Conservation (phyloP, 2,113 vertebrate species). For the Erythrolamprus reginae region DNA sequence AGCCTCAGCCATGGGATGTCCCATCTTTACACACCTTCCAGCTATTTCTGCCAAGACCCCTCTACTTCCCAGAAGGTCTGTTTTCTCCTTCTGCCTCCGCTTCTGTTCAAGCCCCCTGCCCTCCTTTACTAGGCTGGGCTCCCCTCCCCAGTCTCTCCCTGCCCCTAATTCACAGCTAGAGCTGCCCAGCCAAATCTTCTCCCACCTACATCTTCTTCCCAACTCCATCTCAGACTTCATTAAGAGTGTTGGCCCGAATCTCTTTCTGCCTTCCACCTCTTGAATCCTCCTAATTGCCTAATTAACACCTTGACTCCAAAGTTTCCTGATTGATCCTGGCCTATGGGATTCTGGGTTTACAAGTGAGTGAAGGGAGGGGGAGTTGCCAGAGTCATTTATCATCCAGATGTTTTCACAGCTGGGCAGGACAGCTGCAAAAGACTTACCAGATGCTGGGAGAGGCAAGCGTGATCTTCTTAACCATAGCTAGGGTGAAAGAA, state of each 20-base stretch:
- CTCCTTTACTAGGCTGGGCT: not conserved
- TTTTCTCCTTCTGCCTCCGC: not conserved
- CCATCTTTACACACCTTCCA: not conserved
- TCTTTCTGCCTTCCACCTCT: slow-evolving; percentile 1
- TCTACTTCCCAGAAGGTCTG: not conserved
- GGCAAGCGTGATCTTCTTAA: not conserved
- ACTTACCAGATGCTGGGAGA: not conserved
- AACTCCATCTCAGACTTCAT: slow-evolving; percentile 20
- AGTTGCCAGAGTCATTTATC: slow-evolving; percentile 57
- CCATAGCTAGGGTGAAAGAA: not conserved
- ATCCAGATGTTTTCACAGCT: slow-evolving; percentile 63
- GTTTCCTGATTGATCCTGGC: slow-evolving; percentile 53
- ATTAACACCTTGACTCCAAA: slow-evolving; percentile 35
- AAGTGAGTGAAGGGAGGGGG: slow-evolving; percentile 42
- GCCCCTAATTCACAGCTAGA: not conserved
- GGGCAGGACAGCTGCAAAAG: slow-evolving; percentile 35
- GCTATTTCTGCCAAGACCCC: slow-evolving; percentile 6
- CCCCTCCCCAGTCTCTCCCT: slow-evolving; percentile 14
- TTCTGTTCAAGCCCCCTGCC: not conserved
- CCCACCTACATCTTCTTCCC: not conserved
- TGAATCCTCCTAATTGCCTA: slow-evolving; percentile 44
- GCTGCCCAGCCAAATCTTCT: slow-evolving; percentile 40
- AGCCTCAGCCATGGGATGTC: not conserved
- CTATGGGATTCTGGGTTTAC: slow-evolving; percentile 26
- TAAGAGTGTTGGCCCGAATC: slow-evolving; percentile 10